Evolutionary conservation across 2,797 vertebrate species (phyloP), one percentile per base, ranked within the genome.

Genomic region (Aldrovandia affinis): DNA sequence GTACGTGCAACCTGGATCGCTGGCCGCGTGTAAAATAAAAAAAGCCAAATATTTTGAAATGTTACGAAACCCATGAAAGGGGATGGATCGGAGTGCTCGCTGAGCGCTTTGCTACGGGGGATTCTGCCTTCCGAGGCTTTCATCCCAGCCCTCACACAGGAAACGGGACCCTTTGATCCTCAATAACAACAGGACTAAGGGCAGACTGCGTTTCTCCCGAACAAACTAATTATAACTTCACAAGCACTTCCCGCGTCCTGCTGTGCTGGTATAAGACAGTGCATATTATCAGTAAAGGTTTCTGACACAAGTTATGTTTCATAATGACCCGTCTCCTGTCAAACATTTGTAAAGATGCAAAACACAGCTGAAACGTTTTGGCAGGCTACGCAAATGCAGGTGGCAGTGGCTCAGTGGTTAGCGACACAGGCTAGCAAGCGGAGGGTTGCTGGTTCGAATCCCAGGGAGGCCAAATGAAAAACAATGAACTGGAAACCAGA

Each of bases 1-100:
- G 85, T 82, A 52, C 54, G 20, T 14, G 50, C 78, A 83, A 81
- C 61, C 68, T 73, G 50, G 33, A 25, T 25, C 20, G 36, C 33
- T 42, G 36, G 10, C 12, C 33, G 15, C 18, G 7, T 22, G 7
- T 9, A 73, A 30, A 42, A 73, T 39, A 73, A 39, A 33, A 73
- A 15, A 73, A 73, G 33, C 33, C 33, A 42, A 73, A 73, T 39
- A 42, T 73, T 73, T 39, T 20, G 20, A 42, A 30, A 39, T 52
- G 12, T 52, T 52, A 52, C 4, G 50, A 52, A 52, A 52, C 50
- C 12, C n/a, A 52, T 52, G 50, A 52, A 52, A n/a, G 50, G 15
- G 18, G 36, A 36, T 15, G 30, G 33, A 73, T 20, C 15, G 22
- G 68, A 18, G 18, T 39, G 33, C 36, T 36, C 5, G 3, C 5